Percentiles rank a stretch among this genome's conserved stretches.
phyloP scores from a whole-genome alignment of 2,113 vertebrate species.

The Oreochromis spilurus region DNA sequence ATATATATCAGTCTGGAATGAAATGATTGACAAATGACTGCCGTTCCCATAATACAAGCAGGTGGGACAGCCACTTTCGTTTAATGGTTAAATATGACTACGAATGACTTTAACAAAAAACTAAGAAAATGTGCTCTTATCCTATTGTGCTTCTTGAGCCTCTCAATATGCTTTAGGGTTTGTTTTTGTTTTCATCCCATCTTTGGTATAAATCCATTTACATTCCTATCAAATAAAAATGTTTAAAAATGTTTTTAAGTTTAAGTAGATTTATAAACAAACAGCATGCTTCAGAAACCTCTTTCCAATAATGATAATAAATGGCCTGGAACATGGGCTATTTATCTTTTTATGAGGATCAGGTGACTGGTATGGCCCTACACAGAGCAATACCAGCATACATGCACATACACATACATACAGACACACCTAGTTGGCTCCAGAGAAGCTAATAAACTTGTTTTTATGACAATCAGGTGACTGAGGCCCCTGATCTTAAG shows the following conservation, averaged over 20 bases:
- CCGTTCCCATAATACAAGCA: neutral
- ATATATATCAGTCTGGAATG: neutral
- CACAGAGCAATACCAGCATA: neutral
- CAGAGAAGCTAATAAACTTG: conserved; percentile 81
- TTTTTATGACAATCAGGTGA: conserved; percentile 82
- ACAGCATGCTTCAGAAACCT: neutral
- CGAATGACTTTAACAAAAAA: neutral
- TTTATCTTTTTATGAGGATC: neutral
- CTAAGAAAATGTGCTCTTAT: neutral
- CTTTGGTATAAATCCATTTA: neutral
- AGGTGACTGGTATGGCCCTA: neutral
- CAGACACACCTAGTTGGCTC: conserved; percentile 27
- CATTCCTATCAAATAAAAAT: neutral
- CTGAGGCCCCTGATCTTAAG: conserved; percentile 74
- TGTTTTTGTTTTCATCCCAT: neutral
- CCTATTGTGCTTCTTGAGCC: neutral
- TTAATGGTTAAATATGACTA: neutral
- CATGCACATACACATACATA: neutral
- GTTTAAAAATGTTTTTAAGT: neutral
- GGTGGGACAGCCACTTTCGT: fast-evolving
- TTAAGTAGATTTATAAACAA: neutral
- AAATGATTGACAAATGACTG: neutral
- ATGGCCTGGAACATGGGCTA: neutral
- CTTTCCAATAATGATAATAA: neutral
- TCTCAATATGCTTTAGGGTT: neutral